phyloP scores from a whole-genome alignment of 30 jellyfish, hydroid and myxozoan species.

The Turritopsis dohrnii region DNA sequence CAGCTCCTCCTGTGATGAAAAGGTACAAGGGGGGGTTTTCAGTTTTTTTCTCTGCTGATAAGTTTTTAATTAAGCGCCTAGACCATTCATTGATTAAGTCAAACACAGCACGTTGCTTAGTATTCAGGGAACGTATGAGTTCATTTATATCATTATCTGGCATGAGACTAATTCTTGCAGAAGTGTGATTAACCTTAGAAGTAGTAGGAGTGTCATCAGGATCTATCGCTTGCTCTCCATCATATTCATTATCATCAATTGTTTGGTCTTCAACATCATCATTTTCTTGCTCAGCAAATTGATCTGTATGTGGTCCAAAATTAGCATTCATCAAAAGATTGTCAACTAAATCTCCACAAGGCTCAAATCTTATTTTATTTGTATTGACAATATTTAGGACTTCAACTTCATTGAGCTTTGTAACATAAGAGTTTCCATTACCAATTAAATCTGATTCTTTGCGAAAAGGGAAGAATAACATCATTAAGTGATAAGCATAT shows the following conservation, averaged over 20 bases:
- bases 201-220: background rate
- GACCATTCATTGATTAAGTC: background rate
- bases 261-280: background rate
- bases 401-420: background rate
- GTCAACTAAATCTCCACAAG: constrained; percentile 13
- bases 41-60: background rate
- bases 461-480: too few relatives aligned
- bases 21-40: constrained; percentile 21
- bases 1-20: constrained; percentile 18
- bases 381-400: constrained; percentile 1
- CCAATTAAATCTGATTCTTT: too few relatives aligned
- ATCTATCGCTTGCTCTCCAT: background rate
- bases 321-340: constrained; percentile 9
- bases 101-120: background rate
- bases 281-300: too few relatives aligned
- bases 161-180: background rate
- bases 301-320: too few relatives aligned
- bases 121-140: background rate
- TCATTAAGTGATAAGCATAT: too few relatives aligned
- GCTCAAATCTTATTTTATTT: constrained; percentile 6
- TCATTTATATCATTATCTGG: background rate
- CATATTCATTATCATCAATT: background rate
- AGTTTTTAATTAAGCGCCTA: background rate
- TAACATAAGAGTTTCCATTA: background rate
- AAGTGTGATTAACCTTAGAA: background rate